A percentile compares a stretch with the other conserved stretches of the same genome.
Evolutionary conservation across 2,113 vertebrate species (phyloP).

Genomic region (Rutilus rutilus): DNA sequence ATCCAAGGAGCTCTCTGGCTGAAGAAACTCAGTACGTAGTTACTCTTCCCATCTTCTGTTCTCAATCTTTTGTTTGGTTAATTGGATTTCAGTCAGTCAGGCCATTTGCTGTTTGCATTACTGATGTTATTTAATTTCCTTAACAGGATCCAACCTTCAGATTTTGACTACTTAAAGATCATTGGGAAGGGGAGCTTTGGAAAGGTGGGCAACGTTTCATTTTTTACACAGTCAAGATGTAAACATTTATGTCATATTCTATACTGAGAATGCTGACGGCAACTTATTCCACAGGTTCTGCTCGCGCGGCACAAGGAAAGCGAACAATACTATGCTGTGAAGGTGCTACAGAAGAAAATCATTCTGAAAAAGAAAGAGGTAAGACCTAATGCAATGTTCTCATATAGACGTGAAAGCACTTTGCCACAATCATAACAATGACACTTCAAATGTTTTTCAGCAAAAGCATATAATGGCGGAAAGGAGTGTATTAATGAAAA

Average conservation of each 20-base stretch:
- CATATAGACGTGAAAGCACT: background rate
- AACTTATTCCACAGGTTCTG: slow-evolving; percentile 70
- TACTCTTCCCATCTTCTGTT: background rate
- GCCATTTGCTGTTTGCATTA: background rate
- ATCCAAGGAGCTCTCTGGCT: slow-evolving; percentile 68
- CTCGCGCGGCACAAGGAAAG: slow-evolving; percentile 80
- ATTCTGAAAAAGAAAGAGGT: slow-evolving; percentile 85
- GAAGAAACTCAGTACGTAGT: slow-evolving; percentile 78
- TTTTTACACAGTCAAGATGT: background rate
- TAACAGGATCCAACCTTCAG: slow-evolving; percentile 76
- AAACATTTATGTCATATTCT: background rate
- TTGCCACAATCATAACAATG: background rate
- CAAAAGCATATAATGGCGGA: slow-evolving; percentile 86
- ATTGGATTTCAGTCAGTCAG: background rate
- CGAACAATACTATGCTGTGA: slow-evolving; percentile 78
- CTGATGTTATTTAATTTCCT: slow-evolving; percentile 6
- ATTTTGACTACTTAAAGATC: slow-evolving; percentile 83
- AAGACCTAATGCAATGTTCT: slow-evolving; percentile 11
- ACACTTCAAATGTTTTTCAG: slow-evolving; percentile 56
- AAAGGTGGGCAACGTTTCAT: slow-evolving; percentile 67
- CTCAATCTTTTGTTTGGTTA: background rate
- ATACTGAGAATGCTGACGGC: background rate
- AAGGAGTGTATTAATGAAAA: slow-evolving; percentile 82
- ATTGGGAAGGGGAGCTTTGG: slow-evolving; percentile 85
- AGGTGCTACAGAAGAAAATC: slow-evolving; percentile 84